Percentiles rank a stretch among this genome's conserved stretches.
phyloP scores from a whole-genome alignment of 2,888 invertebrate species.

The Congeria kusceri region DNA sequence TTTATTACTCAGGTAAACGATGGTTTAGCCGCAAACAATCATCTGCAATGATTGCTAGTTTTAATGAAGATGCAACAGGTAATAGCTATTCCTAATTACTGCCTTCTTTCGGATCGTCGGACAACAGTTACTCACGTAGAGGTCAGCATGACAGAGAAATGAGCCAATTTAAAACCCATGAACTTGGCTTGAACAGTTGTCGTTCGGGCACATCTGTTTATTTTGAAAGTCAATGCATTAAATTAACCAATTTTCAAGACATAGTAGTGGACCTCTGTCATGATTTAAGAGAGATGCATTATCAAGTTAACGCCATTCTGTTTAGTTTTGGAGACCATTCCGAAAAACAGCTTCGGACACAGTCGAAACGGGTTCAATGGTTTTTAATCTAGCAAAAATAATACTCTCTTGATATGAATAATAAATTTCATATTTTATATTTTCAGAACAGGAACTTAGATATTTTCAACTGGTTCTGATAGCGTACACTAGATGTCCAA shows the following conservation, averaged over 20 bases:
- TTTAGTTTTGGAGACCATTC: too few species aligned
- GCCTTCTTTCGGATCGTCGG: constrained; percentile 21
- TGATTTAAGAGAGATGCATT: too few species aligned
- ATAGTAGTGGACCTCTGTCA: too few species aligned
- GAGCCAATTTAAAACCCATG: constrained; percentile 51
- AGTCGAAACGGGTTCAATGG: too few species aligned
- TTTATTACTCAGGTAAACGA: constrained; percentile 39
- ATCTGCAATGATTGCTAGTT: constrained; percentile 29
- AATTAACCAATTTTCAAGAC: constrained; percentile 26
- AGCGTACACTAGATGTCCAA: too few species aligned
- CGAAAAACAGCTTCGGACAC: too few species aligned
- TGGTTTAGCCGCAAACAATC: constrained; percentile 32
- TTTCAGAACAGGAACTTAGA: too few species aligned
- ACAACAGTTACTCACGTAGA: constrained; percentile 27
- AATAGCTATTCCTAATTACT: constrained; percentile 41
- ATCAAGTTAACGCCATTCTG: too few species aligned
- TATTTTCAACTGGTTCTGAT: too few species aligned
- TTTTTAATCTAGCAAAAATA: too few species aligned
- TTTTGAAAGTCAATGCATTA: constrained; percentile 26
- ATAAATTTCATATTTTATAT: too few species aligned
- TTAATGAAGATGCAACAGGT: constrained; percentile 58
- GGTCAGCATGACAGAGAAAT: constrained; percentile 40
- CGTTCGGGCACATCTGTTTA: constrained; percentile 44
- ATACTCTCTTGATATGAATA: too few species aligned
- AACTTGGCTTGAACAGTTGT: constrained; percentile 22